Evolutionary conservation across 2,888 invertebrate genomes (phyloP), one percentile per base, ranked within the genome.

Genomic region (Antheraea yamamai): DNA sequence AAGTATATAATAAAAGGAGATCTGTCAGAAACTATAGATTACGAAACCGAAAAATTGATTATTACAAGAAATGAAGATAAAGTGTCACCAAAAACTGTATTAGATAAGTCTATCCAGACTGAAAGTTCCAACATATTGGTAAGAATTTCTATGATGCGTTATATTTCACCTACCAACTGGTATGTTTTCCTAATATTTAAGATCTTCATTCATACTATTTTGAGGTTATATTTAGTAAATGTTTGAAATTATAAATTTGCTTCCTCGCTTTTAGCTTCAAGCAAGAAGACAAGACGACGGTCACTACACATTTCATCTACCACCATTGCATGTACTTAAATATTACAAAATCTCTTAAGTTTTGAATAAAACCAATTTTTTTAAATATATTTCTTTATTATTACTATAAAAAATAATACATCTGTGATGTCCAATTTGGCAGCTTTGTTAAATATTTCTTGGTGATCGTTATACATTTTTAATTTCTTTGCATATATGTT

Each of bases 401-500:
- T 20, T 20, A 70, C 2, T 10, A 70, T n/a, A 8, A 70, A 39
- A 39, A 70, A 18, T 10, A 70, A 70, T 39, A 70, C 39, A 39
- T 39, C 39, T 70, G 2, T 20, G 20, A n/a, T 39, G 70, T 70
- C 20, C 10, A n/a, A 12, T 70, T 39, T 70, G n/a, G 7, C 71
- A 73, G 58, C 78, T 35, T 64, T 75, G 47, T 76, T 78, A 0
- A 78, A 73, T 66, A 76, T 68, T 51, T 74, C 68, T 30, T 79
- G 71, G 75, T 81, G 76, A 39, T 86, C 85, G 73, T 88, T 80
- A 73, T 88, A 88, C 2, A 30, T 71, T 30, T 85, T 87, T 18
- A 93, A 75, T 81, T 91, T 93, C 73, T 84, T 89, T 0, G 87
- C 85, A 20, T 92, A 81, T 68, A 94, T 91, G 68, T 91, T 93